These are phyloP conservation scores for Hipposideros larvatus DNA, from an alignment of 2,797 vertebrate genomes.

Conservation along the genomic window DNA sequence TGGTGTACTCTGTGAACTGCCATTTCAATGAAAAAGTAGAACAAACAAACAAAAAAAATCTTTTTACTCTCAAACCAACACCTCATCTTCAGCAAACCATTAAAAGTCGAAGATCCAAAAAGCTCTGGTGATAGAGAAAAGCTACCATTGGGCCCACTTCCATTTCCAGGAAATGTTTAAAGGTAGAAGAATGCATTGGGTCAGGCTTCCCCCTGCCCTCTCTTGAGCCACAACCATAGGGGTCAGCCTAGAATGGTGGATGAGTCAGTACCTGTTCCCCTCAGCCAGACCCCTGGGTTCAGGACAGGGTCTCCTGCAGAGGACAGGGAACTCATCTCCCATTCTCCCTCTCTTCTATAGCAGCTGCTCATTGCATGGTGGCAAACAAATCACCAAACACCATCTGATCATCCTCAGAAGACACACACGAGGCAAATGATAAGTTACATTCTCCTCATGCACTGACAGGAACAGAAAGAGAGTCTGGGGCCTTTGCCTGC, in stretches of 20 bases:
- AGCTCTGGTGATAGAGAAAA: background rate
- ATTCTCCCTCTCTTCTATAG: background rate
- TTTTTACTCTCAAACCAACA: background rate
- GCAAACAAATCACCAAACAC: background rate
- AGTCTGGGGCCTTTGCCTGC: background rate
- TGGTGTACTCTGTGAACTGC: background rate
- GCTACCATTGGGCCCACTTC: background rate
- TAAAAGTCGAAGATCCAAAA: background rate
- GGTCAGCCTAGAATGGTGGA: background rate
- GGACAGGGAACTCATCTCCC: background rate
- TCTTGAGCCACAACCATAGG: background rate
- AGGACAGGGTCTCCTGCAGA: background rate
- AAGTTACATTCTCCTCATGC: background rate
- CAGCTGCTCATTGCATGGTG: background rate
- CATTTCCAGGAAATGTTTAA: background rate
- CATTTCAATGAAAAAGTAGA: background rate
- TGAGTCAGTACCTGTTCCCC: background rate
- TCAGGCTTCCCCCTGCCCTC: background rate
- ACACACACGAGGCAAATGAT: background rate
- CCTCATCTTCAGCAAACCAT: background rate
- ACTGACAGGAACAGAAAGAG: background rate
- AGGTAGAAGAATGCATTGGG: background rate
- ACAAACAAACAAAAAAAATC: background rate
- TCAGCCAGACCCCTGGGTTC: background rate
- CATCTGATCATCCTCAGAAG: slow-evolving; percentile 8